These are phyloP conservation scores for Drosophila testacea DNA, from an alignment of 2,888 invertebrate species.

Conservation along the genomic window DNA sequence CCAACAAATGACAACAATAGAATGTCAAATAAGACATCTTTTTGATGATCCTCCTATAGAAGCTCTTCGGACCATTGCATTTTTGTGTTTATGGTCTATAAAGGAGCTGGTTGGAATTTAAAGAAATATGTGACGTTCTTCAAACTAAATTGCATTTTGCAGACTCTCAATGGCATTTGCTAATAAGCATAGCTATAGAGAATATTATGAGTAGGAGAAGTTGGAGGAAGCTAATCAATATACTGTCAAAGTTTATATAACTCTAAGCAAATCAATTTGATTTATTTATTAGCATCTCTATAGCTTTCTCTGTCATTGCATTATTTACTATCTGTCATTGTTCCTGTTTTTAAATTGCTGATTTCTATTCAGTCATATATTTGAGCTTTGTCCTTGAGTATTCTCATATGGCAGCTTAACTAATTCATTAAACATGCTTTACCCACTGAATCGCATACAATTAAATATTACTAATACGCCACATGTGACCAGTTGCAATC, in stretches of 20 bases:
- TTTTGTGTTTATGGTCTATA: constrained; percentile 34
- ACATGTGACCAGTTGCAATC: constrained; percentile 33
- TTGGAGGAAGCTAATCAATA: too few relatives aligned
- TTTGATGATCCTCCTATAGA: constrained; percentile 35
- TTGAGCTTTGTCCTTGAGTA: background rate
- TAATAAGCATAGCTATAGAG: background rate
- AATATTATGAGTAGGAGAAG: too few relatives aligned
- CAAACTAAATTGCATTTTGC: background rate
- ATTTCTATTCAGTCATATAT: background rate
- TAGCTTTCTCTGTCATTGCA: too few relatives aligned
- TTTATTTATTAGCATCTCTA: too few relatives aligned
- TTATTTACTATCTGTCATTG: background rate
- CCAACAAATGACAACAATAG: constrained; percentile 47
- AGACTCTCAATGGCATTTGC: background rate
- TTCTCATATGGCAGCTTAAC: constrained; percentile 13
- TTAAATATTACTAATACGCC: constrained; percentile 65
- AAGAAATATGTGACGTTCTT: constrained; percentile 18
- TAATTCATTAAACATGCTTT: constrained; percentile 33
- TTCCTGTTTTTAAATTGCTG: background rate
- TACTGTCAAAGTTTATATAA: too few relatives aligned
- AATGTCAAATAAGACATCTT: constrained; percentile 53
- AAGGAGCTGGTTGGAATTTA: constrained; percentile 16
- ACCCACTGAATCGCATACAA: constrained; percentile 32
- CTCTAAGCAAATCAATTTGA: too few relatives aligned
- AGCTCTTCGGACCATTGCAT: constrained; percentile 17